Evolutionary conservation across 2,888 invertebrate species (phyloP).

Genomic region (Leptopilina drosophilae): DNA sequence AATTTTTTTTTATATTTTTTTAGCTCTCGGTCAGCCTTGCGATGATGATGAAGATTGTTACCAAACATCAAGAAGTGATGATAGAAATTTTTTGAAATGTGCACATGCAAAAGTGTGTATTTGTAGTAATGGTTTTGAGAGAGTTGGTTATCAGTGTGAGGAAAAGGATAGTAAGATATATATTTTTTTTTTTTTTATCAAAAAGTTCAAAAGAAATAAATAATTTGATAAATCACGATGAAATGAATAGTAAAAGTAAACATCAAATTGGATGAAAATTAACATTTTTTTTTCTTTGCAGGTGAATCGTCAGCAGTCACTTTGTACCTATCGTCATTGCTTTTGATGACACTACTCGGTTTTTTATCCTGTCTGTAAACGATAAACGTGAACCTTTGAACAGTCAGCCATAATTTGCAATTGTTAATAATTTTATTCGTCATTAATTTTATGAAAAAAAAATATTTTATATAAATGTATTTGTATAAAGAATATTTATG

Average conservation of each 20-base stretch:
- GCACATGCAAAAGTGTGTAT: background rate
- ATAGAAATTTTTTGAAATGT: conserved; percentile 3
- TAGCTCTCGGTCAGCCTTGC: background rate
- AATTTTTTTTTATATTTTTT: background rate
- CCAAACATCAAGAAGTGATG: background rate
- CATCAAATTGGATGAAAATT: background rate
- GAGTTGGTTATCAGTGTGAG: conserved; percentile 8
- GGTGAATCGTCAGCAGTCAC: background rate
- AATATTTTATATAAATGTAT: background rate
- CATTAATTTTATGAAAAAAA: background rate
- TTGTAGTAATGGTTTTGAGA: conserved; percentile 11
- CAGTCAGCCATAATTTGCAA: background rate
- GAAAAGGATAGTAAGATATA: background rate
- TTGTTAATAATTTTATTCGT: background rate
- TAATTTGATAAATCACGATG: background rate
- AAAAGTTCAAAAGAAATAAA: background rate
- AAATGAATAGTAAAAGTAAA: background rate
- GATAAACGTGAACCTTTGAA: background rate
- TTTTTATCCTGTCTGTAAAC: background rate
- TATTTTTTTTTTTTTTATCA: background rate
- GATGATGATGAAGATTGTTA: conserved; percentile 22
- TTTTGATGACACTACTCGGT: background rate
- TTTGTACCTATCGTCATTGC: background rate
- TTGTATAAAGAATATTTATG: background rate
- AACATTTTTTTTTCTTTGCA: background rate